Percentiles rank a stretch among this genome's conserved stretches.
phyloP scores from a whole-genome alignment of 2,797 vertebrate genomes.

The Sebastes kiyomatsui region DNA sequence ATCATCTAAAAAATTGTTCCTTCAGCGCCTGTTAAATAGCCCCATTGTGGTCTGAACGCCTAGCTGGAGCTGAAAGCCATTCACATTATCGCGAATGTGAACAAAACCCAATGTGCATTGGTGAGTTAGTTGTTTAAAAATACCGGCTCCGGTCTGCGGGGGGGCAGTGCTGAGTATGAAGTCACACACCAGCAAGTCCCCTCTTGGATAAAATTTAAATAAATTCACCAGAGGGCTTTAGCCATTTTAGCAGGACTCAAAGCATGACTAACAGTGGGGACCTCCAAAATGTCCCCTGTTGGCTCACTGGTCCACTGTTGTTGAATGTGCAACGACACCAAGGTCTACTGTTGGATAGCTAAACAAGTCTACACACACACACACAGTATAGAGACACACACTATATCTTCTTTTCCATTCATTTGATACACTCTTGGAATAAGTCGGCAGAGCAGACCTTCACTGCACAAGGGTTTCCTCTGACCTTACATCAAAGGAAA shows the following conservation, averaged over 20 bases:
- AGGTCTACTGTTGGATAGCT: not conserved
- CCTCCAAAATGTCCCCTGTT: no score
- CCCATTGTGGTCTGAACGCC: not conserved
- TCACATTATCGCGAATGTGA: not conserved
- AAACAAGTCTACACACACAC: not conserved
- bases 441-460: not conserved
- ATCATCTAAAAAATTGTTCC: not conserved
- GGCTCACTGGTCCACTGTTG: no score
- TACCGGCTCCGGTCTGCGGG: not conserved
- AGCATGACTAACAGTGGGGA: not conserved
- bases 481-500: conserved; percentile 2
- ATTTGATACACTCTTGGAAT: not conserved
- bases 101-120: not conserved
- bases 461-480: not conserved
- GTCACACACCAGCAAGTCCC: not conserved
- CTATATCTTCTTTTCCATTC: not conserved
- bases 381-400: not conserved
- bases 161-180: not conserved
- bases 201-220: not conserved
- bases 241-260: not conserved
- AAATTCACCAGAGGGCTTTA: not conserved
- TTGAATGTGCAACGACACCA: no score
- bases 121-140: not conserved
- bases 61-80: not conserved
- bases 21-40: not conserved